Base-by-base conservation (phyloP, 2,888 invertebrate genomes). In the Acrocera orbiculus region DNA sequence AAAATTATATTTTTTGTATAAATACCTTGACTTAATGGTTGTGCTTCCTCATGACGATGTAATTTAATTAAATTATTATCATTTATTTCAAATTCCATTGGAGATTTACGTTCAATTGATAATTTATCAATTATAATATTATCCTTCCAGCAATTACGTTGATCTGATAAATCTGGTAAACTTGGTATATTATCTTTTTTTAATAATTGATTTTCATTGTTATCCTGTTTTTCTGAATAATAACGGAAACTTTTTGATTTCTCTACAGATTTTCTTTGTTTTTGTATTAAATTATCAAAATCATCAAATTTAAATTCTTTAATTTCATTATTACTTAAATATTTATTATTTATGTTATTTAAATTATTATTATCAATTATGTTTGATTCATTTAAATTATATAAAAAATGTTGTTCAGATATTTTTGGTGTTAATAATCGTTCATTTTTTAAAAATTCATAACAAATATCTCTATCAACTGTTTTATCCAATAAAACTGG, bases 221-320 rank as follows among this genome's bases (percentile, higher is more conserved):
- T 29, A 16, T 35, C 36, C 7, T 15, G 22, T 9, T 61, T 54
- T 44, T 69, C 67, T 20, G 67, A 65, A 40, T 68, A 64, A 50
- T 66, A 66, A 47, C 72, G 69, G 56, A 79, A 78, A 48, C 78
- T 79, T 42, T 76, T 74, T 3, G 77, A 75, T 52, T 79, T 79
- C 32, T 73, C 68, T 16, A 78, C 67, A 15, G 70, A 66, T 53
- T 68, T 70, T 41, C 65, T 61, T 19, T 63, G 52, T 38, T 56
- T 58, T 9, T 34, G 30, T 2, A 30, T 6, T 9, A 28, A n/a
- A n/a, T n/a, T n/a, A n/a, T n/a, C n/a, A n/a, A n/a, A n/a, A n/a
- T n/a, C 16, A 14, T n/a, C n/a, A n/a, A n/a, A n/a, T n/a, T n/a
- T n/a, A n/a, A n/a, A n/a, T n/a, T n/a, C n/a, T n/a, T n/a, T n/a